Percentiles rank a stretch among this genome's conserved stretches.
These are phyloP conservation scores for Plotosus lineatus DNA, from an alignment of 2,113 vertebrate species.

Conservation along the genomic window DNA sequence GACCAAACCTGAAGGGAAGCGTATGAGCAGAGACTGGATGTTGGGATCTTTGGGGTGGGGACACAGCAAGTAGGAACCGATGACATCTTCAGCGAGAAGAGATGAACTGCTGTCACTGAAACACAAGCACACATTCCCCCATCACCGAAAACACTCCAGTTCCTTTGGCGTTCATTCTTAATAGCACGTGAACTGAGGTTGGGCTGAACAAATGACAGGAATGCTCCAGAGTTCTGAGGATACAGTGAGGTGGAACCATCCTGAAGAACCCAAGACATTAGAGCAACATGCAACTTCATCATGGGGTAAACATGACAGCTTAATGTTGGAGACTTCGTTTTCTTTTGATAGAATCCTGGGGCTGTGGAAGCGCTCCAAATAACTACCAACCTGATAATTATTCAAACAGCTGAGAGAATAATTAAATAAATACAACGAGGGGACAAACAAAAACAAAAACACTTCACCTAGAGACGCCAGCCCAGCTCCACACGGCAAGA, in stretches of 20 bases:
- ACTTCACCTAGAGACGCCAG: constrained; percentile 82
- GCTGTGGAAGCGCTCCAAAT: not conserved
- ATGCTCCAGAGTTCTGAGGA: too few species aligned
- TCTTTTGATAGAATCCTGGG: too few species aligned
- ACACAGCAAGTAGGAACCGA: constrained; percentile 86
- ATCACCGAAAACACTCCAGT: not conserved
- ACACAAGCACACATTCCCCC: not conserved
- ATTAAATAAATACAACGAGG: too few species aligned
- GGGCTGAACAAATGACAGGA: too few species aligned
- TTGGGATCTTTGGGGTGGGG: constrained; percentile 70
- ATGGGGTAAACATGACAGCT: too few species aligned
- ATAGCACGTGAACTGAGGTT: too few species aligned
- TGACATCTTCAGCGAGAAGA: constrained; percentile 80
- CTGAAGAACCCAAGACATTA: not conserved
- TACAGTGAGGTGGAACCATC: not conserved
- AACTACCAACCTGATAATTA: not conserved
- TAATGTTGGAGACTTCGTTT: too few species aligned
- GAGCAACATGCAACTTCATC: too few species aligned
- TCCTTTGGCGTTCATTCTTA: too few species aligned
- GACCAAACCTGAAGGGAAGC: constrained; percentile 76
- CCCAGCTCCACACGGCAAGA: constrained; percentile 86
- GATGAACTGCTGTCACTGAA: constrained; percentile 76
- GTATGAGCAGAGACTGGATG: constrained; percentile 81
- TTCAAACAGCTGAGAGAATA: not conserved
- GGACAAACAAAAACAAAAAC: not conserved